A percentile compares a stretch with the other conserved stretches of the same genome.
Conservation (phyloP, 1,140 invertebrate genomes). For the Drosophila neocordata region DNA sequence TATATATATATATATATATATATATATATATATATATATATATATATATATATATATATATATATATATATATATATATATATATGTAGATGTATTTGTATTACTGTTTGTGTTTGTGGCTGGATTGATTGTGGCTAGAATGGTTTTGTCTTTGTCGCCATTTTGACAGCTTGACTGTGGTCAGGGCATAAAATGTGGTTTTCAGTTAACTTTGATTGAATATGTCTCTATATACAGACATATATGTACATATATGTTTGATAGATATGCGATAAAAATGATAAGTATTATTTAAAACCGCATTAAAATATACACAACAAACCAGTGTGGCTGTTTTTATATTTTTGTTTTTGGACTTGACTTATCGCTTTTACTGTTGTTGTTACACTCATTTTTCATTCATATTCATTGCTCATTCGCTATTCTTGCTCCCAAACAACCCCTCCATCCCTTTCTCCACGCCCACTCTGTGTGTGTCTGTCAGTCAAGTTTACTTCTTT, state of each 20-base stretch:
- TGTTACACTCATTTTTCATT: slow-evolving; percentile 43
- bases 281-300: slow-evolving; percentile 75
- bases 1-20: no score
- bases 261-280: slow-evolving; percentile 38
- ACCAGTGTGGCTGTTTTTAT: not conserved
- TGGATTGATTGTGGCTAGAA: slow-evolving; percentile 1
- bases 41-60: no score
- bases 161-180: slow-evolving; percentile 8
- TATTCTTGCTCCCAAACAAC: not conserved
- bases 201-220: slow-evolving; percentile 4
- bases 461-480: not conserved
- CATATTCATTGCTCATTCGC: slow-evolving; percentile 58
- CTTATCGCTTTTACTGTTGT: not conserved
- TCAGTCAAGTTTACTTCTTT: slow-evolving; percentile 14
- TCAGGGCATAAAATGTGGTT: slow-evolving; percentile 5
- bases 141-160: slow-evolving; percentile 2
- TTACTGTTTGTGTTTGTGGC: not conserved
- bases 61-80: no score
- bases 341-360: slow-evolving; percentile 4
- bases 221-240: not conserved
- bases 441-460: not conserved
- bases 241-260: not conserved
- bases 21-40: no score
- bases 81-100: no score
- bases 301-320: slow-evolving; percentile 39